These are phyloP conservation scores for Homalodisca vitripennis DNA, from an alignment of 1,140 invertebrate species.

Conservation along the genomic window DNA sequence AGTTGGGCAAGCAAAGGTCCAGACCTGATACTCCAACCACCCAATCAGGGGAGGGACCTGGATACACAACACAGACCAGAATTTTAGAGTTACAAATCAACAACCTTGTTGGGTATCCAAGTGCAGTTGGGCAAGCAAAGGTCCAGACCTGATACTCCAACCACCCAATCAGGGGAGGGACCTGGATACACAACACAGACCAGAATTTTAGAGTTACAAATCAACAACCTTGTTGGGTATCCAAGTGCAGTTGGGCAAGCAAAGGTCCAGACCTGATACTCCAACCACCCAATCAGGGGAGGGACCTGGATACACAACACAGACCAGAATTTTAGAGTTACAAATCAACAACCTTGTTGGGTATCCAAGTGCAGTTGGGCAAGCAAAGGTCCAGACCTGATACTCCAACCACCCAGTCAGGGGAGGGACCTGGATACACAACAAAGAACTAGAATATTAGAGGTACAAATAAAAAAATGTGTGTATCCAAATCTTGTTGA, in stretches of 20 bases:
- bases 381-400: constrained; percentile 84
- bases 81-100: constrained; percentile 93
- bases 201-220: constrained; percentile 92
- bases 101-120: constrained; percentile 74
- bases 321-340: constrained; percentile 96
- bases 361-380: constrained; percentile 85
- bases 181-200: no score
- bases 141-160: constrained; percentile 84
- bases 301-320: no score
- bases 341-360: constrained; percentile 75
- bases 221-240: constrained; percentile 73
- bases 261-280: constrained; percentile 82
- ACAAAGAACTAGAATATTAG: constrained; percentile 96
- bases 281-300: constrained; percentile 98
- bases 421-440: constrained; percentile 87
- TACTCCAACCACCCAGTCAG: constrained; percentile 95
- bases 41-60: constrained; percentile 92
- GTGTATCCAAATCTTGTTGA: constrained; percentile 85
- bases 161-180: constrained; percentile 94
- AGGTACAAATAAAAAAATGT: constrained; percentile 84
- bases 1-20: constrained; percentile 85
- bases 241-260: constrained; percentile 87
- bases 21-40: constrained; percentile 86
- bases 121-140: constrained; percentile 86
- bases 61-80: no score